Evolutionary conservation across 2,888 invertebrate genomes (phyloP).

Genomic region (Copidosoma aretas): DNA sequence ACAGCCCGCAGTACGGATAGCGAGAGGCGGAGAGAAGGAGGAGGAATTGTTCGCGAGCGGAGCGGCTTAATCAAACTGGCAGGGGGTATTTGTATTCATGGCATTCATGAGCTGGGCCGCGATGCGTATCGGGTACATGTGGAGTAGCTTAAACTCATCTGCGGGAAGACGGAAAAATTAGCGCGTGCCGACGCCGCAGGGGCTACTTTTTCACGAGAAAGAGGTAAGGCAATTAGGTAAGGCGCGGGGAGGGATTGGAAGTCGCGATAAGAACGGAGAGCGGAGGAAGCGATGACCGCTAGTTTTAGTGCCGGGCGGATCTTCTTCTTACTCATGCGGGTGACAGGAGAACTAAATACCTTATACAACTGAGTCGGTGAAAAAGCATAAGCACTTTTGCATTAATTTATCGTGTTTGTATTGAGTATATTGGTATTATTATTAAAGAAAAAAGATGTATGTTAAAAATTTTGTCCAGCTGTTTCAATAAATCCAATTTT

Average conservation of each 20-base stretch:
- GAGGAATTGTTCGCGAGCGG: constrained; percentile 7
- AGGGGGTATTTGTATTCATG: constrained; percentile 27
- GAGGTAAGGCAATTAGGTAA: constrained; percentile 12
- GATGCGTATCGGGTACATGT: constrained; percentile 8
- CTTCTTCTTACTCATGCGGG: no score
- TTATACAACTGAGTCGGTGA: no score
- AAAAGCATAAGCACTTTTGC: no score
- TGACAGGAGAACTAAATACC: no score
- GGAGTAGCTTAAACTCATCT: background rate
- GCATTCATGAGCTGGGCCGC: constrained; percentile 3
- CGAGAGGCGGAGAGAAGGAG: no score
- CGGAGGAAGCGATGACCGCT: constrained; percentile 16
- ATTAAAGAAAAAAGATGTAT: no score
- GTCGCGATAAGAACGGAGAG: constrained; percentile 13
- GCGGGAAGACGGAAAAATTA: constrained; percentile 19
- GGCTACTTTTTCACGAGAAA: background rate
- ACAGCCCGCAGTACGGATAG: no score
- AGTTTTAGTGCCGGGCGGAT: background rate
- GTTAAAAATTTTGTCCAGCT: no score
- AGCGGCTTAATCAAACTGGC: constrained; percentile 23
- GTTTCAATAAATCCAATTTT: no score
- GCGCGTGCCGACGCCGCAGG: background rate
- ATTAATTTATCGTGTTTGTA: no score
- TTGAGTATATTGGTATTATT: no score
- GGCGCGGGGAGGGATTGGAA: constrained; percentile 3